Evolutionary conservation across 2,113 vertebrate genomes (phyloP).

Genomic region (Miniopterus natalensis): DNA sequence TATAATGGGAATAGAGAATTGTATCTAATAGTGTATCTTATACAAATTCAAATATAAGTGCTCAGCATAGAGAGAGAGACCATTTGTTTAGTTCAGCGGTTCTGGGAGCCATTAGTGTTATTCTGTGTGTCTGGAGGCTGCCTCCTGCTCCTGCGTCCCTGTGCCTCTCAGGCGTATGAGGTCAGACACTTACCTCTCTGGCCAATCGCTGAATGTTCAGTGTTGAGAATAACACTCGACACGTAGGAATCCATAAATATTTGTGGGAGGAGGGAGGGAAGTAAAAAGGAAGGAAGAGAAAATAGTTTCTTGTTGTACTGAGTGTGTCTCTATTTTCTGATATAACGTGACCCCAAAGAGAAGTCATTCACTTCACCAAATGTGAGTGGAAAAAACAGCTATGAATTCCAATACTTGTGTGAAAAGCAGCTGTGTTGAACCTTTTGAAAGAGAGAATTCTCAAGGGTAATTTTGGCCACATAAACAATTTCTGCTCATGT

Average conservation of each 20-base stretch:
- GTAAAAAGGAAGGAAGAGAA: not conserved
- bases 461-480: not conserved
- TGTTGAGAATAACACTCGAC: not conserved
- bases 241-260: not conserved
- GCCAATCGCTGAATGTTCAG: not conserved
- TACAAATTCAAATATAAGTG: not conserved
- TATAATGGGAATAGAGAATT: not conserved
- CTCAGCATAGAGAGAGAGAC: not conserved
- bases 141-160: fast-evolving
- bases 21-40: not conserved
- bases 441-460: not conserved
- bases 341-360: not conserved
- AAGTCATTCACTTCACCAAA: not conserved
- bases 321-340: not conserved
- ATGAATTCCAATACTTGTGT: not conserved
- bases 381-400: not conserved
- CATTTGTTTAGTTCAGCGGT: not conserved
- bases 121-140: not conserved
- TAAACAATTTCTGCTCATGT: not conserved
- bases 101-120: not conserved
- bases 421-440: not conserved
- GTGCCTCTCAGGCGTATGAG: not conserved
- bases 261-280: not conserved
- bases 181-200: not conserved
- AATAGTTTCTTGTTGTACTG: not conserved